Base-by-base conservation (phyloP, 2,888 invertebrate genomes). In the Hofmannophila pseudospretella region DNA sequence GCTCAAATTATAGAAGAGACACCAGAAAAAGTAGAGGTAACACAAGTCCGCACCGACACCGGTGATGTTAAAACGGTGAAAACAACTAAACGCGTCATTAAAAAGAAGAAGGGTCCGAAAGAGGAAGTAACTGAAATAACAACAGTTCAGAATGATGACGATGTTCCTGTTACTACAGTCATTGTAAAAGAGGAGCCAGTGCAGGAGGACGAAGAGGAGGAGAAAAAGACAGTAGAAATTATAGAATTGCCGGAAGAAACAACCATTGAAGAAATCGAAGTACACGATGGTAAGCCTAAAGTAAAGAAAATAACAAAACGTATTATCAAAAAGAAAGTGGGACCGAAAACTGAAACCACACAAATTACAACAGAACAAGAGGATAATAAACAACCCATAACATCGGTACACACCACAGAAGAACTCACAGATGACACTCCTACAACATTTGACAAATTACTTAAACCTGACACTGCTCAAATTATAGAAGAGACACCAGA, bases 91-190 rank as follows among this genome's bases (percentile, higher is more conserved):
- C 42, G 41, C 0, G 27, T 59, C 1, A 58, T 69, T n/a, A 67
- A 59, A 38, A 84, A 79, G 46, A 68, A 67, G 22, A 64, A 69
- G 39, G 71, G 77, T 3, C 62, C 52, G 0, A 53, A 51, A 32
- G 38, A 52, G 52, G 67, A 60, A 67, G 76, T 75, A 45, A 85
- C 61, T 51, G 73, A 67, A 69, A 81, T 78, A 54, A 73, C 70
- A 46, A 71, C 61, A 52, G 51, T 69, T 44, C 67, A 43, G 57
- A 77, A 65, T 67, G 58, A 86, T 58, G 58, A 78, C 62, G 77
- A 78, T 33, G 32, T 60, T 11, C 54, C 67, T 20, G 38, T 66
- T 19, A 54, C 62, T 16, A 50, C 58, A 3, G 61, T 68, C n/a
- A 54, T 36, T 7, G 29, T 29, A 1, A 20, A 16, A 3, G 34